Base-by-base conservation (phyloP, 2,113 vertebrate genomes). In the Ictidomys tridecemlineatus region DNA sequence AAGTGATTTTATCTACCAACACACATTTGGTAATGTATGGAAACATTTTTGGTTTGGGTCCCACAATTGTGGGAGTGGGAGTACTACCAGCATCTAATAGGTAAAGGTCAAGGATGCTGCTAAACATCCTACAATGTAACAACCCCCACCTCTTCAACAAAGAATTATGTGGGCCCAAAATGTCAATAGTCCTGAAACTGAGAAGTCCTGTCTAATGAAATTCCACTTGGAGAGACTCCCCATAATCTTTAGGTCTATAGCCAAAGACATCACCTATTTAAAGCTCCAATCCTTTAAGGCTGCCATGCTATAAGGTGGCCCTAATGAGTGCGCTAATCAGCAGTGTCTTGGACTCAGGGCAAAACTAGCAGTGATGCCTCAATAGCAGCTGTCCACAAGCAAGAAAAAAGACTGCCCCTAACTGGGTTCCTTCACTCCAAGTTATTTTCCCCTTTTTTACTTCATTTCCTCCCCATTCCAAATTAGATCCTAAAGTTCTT, bases 401-500 rank as follows among this genome's bases (percentile, higher is more conserved):
- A 85, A 70, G 48, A 58, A 74, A 18, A 85, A 85, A 90, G 74
- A 30, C 58, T 82, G 48, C 16, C 17, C 3, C 39, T 69, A 30
- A 48, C 22, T 69, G 12, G n/a, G 14, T 79, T 76, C 24, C 67
- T 84, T 76, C 9, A 48, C 11, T 42, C 28, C 56, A 94, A 85
- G 37, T 84, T 76, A 87, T 28, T n/a, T 51, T 87, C 42, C 28
- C 45, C 30, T 4, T 72, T 86, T 91, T 72, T 42, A 94, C 48
- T 86, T 94, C 63, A 93, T 89, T 76, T 89, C 78, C 78, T 94
- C 95, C 86, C 32, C 6, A 78, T 28, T 73, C n/a, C 85, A 77
- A 85, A 85, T 76, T 65, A 97, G 76, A 94, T 51, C 8, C 85
- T 80, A 3, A 73, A 73, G 61, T 83, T 45, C 79, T 87, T 51